Conservation (phyloP, 92 coral and sea anemone genomes). For the Muricea muricata region DNA sequence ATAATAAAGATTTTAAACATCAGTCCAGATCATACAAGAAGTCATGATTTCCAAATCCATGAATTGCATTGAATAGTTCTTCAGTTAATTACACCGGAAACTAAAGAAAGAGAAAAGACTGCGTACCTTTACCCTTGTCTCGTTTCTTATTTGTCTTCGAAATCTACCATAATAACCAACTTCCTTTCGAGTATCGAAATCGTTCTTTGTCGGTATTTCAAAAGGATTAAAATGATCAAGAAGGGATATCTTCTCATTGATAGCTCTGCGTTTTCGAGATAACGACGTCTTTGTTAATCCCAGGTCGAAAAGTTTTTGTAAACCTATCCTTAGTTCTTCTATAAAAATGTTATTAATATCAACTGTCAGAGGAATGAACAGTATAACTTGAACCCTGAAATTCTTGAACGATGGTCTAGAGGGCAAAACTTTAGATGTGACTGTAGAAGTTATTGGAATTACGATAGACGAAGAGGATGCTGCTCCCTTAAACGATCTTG, state of each 20-base stretch:
- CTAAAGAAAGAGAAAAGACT: no score
- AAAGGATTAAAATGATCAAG: not conserved
- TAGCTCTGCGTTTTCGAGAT: constrained; percentile 14
- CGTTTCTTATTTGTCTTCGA: not conserved
- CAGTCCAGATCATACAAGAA: no score
- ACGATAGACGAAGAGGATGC: not conserved
- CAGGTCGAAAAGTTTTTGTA: constrained; percentile 12
- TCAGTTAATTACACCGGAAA: no score
- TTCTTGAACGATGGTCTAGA: not conserved
- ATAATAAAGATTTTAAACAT: no score
- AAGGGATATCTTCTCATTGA: not conserved
- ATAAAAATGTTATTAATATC: not conserved
- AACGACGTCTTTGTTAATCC: not conserved
- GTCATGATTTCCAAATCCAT: no score
- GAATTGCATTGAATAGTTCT: no score
- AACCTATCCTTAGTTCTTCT: not conserved
- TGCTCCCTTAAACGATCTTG: not conserved
- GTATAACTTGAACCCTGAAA: constrained; percentile 10
- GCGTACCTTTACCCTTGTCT: constrained; percentile 7
- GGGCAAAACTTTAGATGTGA: no score
- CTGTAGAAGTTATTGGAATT: not conserved
- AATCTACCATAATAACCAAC: not conserved
- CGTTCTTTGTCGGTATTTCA: no score
- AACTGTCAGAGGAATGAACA: not conserved
- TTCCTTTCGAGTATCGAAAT: not conserved